Evolutionary conservation across 2,888 invertebrate species (phyloP), one percentile per base, ranked within the genome.

Genomic region (Podabrus alpinus): DNA sequence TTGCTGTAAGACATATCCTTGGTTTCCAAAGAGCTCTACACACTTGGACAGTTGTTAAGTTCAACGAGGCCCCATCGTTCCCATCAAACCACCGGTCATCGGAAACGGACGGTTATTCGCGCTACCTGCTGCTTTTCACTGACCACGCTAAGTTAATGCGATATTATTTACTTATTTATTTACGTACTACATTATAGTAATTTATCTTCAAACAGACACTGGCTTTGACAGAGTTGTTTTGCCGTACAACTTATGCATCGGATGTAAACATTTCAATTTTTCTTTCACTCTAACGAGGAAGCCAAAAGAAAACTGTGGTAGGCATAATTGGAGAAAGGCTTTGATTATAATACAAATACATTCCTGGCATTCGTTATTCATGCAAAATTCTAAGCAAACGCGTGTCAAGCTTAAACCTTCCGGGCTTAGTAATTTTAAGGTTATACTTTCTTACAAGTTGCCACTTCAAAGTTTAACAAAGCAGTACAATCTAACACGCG

Each of bases 101-200:
- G 74, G 75, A 75, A 75, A 25, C 60, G 68, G 64, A 71, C 75
- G 71, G 71, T 75, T 72, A 71, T 75, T 62, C 59, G 19, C 68
- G 72, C 67, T 72, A 24, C 60, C 72, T 72, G 69, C 60, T 69
- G 61, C 69, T 61, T 61, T 61, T 61, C 68, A 69, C 71, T 75
- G 75, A 75, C 75, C 75, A 70, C 71, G 59, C 75, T 60, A 75
- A 61, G n/a, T 68, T 75, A 75, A 75, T 75, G 71, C 75, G 64
- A 72, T 75, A 75, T 75, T 69, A 74, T 73, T 74, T 74, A 71
- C 71, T 71, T 74, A 71, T 74, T 74, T 74, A 75, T 75, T 45
- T 45, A 45, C 45, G 45, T 45, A 71, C 71, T 67, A 74, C 68
- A 74, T 74, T 74, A 74, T 61, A 71, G 67, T 74, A 74, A 74